Evolutionary conservation across 2,113 vertebrate genomes (phyloP), one percentile per base, ranked within the genome.

Genomic region (Ictalurus punctatus): DNA sequence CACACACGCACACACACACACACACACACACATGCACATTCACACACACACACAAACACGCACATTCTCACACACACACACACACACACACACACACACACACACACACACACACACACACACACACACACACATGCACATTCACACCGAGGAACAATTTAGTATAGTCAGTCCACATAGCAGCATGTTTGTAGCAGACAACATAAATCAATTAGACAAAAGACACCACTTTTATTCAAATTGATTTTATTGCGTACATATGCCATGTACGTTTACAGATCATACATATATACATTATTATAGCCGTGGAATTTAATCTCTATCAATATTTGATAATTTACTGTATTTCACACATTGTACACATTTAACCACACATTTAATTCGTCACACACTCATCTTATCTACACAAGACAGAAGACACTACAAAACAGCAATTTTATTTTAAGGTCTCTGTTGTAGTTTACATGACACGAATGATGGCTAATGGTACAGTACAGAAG

Each of bases 151-250:
- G 19, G 37, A 54, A 4, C 12, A 54, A 54, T 52, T n/a, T 6
- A n/a, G 48, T 27, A 30, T 16, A 52, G 2, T 2, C 8, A 52
- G 12, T 80, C 2, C 44, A 54, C 27, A 80, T 48, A 52, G 23
- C 27, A 54, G 27, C 19, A 78, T 78, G n/a, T 56, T 58, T 1
- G 5, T 91, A 92, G 90, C 78, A 94, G 92, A 94, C 65, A 91
- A 93, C 94, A 95, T 94, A 93, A 93, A 94, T 93, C 94, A 91
- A 89, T 90, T 84, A 89, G 93, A 90, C 74, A 84, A 80, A 80
- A 63, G 89, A 93, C 94, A 88, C 80, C 93, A 87, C 84, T 90
- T 90, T 82, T 92, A 93, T 92, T 92, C 90, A 95, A 93, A 94
- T 89, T 79, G 80, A 92, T 93, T 92, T 86, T 92, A 94, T 93